Evolutionary conservation across 2,113 vertebrate genomes (phyloP).

Genomic region (Grantiella picta): DNA sequence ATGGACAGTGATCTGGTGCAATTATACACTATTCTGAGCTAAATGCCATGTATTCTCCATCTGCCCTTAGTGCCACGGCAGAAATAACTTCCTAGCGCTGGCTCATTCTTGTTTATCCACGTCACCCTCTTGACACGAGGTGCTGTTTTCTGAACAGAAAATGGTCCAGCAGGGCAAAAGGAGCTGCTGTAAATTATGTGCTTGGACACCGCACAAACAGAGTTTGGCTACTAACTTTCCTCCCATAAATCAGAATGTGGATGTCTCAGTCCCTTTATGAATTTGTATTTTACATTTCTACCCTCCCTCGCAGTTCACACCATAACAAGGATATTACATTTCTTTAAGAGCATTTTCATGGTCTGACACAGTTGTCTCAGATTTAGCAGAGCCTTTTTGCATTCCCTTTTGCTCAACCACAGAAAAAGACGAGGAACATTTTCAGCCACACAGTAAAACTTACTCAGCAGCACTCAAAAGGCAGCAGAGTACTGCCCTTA

Average conservation of each 20-base stretch:
- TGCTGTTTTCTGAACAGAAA: not conserved
- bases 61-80: not conserved
- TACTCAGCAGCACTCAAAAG: not conserved
- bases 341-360: not conserved
- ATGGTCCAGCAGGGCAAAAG: not conserved
- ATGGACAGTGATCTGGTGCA: not conserved
- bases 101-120: not conserved
- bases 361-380: not conserved
- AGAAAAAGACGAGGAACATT: not conserved
- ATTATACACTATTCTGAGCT: not conserved
- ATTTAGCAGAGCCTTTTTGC: not conserved
- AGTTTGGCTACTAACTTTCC: not conserved
- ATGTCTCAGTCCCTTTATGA: not conserved
- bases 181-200: not conserved
- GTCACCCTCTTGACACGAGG: not conserved
- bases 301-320: not conserved
- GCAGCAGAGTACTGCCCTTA: not conserved
- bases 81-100: not conserved
- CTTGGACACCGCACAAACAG: not conserved
- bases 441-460: not conserved
- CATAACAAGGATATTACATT: not conserved
- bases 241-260: not conserved
- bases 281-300: not conserved
- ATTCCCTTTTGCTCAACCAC: rapidly evolving
- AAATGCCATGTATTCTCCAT: not conserved